Evolutionary conservation across 2,113 vertebrate genomes (phyloP).

Genomic region (Reinhardtius hippoglossoides): DNA sequence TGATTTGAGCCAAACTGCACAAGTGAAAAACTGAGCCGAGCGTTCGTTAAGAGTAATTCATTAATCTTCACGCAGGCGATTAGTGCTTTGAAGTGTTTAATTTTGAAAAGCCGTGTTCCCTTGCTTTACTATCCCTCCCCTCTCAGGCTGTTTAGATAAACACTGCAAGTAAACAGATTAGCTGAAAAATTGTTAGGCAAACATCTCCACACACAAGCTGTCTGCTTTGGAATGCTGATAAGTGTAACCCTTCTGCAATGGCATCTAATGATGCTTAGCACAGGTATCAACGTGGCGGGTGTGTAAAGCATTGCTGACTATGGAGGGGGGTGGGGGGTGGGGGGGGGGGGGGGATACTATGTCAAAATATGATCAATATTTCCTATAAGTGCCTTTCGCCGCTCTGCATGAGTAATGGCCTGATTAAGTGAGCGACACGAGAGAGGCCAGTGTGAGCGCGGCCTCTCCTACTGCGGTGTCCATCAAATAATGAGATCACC

Average conservation of each 20-base stretch:
- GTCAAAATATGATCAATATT: conserved; percentile 80
- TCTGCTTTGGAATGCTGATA: conserved; percentile 74
- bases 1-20: conserved; percentile 57
- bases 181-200: conserved; percentile 76
- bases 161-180: conserved; percentile 79
- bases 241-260: conserved; percentile 49
- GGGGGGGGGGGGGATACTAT: conserved; percentile 71
- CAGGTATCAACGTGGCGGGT: conserved; percentile 2
- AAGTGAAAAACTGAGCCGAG: conserved; percentile 56
- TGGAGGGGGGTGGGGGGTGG: conserved; percentile 69
- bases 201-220: conserved; percentile 71
- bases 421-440: conserved; percentile 62
- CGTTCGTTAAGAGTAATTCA: conserved; percentile 63
- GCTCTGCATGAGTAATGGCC: conserved; percentile 74
- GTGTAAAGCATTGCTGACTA: conserved; percentile 63
- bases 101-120: conserved; percentile 70
- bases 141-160: conserved; percentile 77
- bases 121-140: conserved; percentile 60
- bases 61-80: conserved; percentile 76
- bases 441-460: conserved; percentile 55
- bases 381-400: conserved; percentile 68
- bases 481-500: conserved; percentile 81
- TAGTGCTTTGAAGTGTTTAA: conserved; percentile 80
- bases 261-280: conserved; percentile 47
- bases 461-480: conserved; percentile 66